A percentile compares a stretch with the other conserved stretches of the same genome.
Evolutionary conservation across 2,113 vertebrate genomes (phyloP).

Genomic region (Nothobranchius furzeri): DNA sequence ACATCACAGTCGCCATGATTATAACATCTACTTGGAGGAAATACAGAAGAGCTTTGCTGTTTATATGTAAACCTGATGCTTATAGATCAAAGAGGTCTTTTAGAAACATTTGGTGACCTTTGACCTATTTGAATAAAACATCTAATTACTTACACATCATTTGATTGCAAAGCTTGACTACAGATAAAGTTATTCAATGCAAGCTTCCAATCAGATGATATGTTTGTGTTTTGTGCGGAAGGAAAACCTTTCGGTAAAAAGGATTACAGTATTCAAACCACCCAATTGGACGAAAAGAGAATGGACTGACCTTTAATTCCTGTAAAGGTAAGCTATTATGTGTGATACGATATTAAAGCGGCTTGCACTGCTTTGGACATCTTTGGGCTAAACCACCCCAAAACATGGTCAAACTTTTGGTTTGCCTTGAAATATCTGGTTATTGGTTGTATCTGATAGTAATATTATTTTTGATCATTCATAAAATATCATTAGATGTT

Average conservation of each 20-base stretch:
- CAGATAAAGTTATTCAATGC: conserved; percentile 44
- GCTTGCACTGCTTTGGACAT: conserved; percentile 36
- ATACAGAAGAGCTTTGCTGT: conserved; percentile 33
- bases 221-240: conserved; percentile 16
- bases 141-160: conserved; percentile 39
- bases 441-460: conserved; percentile 65
- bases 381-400: too few species aligned
- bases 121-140: conserved; percentile 26
- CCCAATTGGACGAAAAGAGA: conserved; percentile 54
- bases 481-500: conserved; percentile 66
- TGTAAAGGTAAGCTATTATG: conserved; percentile 67
- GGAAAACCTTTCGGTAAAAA: conserved; percentile 52
- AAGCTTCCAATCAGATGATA: conserved; percentile 48
- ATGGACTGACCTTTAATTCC: conserved; percentile 61
- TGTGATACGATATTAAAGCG: conserved; percentile 52
- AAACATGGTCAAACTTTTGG: conserved; percentile 31
- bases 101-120: conserved; percentile 9
- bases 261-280: conserved; percentile 52
- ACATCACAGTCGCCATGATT: conserved; percentile 39
- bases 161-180: conserved; percentile 37
- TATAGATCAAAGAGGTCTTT: conserved; percentile 21
- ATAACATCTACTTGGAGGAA: conserved; percentile 22
- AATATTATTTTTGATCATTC: conserved; percentile 58
- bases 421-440: conserved; percentile 30
- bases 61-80: conserved; percentile 34